Conservation (phyloP, 2,797 vertebrate genomes). For the Cynopterus sphinx region DNA sequence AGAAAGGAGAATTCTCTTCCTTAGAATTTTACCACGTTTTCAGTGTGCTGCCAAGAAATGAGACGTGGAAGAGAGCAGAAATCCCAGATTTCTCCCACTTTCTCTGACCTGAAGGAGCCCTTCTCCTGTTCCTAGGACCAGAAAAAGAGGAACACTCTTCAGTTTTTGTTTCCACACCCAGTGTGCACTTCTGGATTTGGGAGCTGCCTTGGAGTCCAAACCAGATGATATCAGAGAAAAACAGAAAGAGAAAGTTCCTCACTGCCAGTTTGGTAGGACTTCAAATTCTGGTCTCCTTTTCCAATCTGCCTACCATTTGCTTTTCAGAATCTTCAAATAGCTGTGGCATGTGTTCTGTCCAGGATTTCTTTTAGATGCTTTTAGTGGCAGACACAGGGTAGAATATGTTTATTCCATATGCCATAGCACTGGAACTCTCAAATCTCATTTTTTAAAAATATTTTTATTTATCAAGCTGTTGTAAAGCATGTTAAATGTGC, state of each 20-base stretch:
- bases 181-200: background rate
- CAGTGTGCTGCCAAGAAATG: background rate
- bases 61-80: background rate
- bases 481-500: constrained; percentile 9
- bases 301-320: background rate
- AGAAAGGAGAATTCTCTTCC: background rate
- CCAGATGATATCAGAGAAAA: background rate
- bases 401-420: background rate
- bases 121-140: background rate
- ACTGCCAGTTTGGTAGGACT: background rate
- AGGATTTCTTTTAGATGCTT: background rate
- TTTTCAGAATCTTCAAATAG: background rate
- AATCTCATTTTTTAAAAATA: background rate
- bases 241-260: background rate
- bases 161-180: background rate
- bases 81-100: background rate
- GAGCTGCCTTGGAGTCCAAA: background rate
- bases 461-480: background rate
- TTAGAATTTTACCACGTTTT: background rate
- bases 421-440: background rate
- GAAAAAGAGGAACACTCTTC: background rate
- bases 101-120: background rate
- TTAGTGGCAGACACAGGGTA: background rate
- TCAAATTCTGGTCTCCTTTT: background rate
- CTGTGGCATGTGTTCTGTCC: background rate